Percentiles rank a stretch among this genome's conserved stretches.
phyloP scores from a whole-genome alignment of 2,113 vertebrate species.

The Promerops cafer region DNA sequence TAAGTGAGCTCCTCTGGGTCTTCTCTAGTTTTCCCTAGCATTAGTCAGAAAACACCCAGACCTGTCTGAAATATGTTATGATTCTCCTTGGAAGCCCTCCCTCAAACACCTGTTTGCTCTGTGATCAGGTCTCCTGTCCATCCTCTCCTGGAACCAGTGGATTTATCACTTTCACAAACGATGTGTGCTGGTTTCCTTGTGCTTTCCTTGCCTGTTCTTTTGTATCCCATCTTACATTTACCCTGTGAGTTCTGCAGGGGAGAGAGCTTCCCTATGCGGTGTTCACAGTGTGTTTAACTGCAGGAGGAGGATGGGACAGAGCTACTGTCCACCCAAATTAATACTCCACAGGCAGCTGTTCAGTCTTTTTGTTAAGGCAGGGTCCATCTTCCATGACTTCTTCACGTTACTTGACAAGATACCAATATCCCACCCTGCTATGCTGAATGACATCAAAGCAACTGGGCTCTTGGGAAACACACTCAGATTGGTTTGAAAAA shows the following conservation, averaged over 20 bases:
- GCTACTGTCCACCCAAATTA: not conserved
- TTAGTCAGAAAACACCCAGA: not conserved
- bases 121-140: not conserved
- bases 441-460: not conserved
- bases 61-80: not conserved
- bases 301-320: not conserved
- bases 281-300: not conserved
- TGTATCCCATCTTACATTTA: not conserved
- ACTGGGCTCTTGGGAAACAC: not conserved
- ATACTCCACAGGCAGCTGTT: not conserved
- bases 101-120: not conserved
- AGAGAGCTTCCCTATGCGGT: not conserved
- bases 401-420: not conserved
- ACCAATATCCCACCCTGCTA: not conserved
- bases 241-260: not conserved
- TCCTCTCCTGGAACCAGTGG: not conserved
- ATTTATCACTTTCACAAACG: not conserved
- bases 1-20: not conserved
- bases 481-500: not conserved
- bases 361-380: not conserved
- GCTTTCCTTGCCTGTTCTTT: not conserved
- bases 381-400: not conserved
- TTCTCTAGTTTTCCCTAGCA: not conserved
- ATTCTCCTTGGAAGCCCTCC: not conserved
- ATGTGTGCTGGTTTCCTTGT: not conserved